These are phyloP conservation scores for Pseudochromis fuscus DNA, from an alignment of 2,797 vertebrate species.

Conservation along the genomic window DNA sequence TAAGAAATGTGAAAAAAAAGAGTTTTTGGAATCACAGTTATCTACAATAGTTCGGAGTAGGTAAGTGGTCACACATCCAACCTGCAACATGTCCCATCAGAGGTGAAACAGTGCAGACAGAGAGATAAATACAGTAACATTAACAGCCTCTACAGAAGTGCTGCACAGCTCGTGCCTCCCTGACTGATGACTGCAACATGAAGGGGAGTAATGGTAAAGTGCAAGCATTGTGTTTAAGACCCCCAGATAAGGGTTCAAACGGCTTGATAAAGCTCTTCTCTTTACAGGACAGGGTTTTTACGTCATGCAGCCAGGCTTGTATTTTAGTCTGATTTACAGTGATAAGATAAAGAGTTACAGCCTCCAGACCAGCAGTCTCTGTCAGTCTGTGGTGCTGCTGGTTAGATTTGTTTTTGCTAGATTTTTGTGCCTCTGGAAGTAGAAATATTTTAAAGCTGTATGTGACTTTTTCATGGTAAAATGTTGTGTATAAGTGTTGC, in stretches of 20 bases:
- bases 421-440: background rate
- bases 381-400: slow-evolving; percentile 4
- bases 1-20: background rate
- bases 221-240: slow-evolving; percentile 69
- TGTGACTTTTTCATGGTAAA: background rate
- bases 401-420: slow-evolving; percentile 7
- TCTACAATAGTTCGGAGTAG: slow-evolving; percentile 1
- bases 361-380: slow-evolving; percentile 42
- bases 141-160: slow-evolving; percentile 22
- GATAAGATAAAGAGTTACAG: slow-evolving; percentile 79
- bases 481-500: background rate
- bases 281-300: slow-evolving; percentile 64
- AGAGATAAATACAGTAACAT: slow-evolving; percentile 35
- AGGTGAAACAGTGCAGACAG: slow-evolving; percentile 10
- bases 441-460: background rate
- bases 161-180: slow-evolving; percentile 38
- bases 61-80: slow-evolving; percentile 12
- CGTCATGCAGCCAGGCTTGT: slow-evolving; percentile 72
- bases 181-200: slow-evolving; percentile 71
- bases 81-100: slow-evolving; percentile 22
- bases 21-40: background rate
- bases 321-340: slow-evolving; percentile 67
- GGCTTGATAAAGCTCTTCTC: slow-evolving; percentile 72
- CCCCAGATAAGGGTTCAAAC: slow-evolving; percentile 81
- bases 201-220: slow-evolving; percentile 73